Conservation (phyloP, 2,113 vertebrate genomes). For the Cranoglanis bouderius region DNA sequence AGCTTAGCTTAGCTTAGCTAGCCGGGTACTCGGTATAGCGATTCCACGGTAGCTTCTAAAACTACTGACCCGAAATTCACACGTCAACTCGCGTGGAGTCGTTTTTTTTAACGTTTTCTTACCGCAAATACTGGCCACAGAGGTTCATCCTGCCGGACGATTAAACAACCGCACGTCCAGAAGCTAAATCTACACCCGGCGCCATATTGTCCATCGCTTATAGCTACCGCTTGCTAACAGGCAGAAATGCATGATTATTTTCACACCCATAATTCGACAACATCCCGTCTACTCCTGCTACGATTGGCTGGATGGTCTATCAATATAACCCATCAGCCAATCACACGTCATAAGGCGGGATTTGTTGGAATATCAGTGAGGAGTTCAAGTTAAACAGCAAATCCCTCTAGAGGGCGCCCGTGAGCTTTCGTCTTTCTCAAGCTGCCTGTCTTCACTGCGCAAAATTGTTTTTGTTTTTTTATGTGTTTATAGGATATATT, state of each 20-base stretch:
- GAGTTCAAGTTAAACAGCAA: not conserved
- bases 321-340: not conserved
- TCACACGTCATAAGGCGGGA: not conserved
- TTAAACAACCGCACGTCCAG: conserved; percentile 64
- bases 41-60: not conserved
- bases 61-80: not conserved
- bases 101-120: conserved; percentile 12
- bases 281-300: not conserved
- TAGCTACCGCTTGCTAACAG: conserved; percentile 50
- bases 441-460: not conserved
- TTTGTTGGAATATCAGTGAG: not conserved
- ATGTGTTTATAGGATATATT: not conserved
- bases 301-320: not conserved
- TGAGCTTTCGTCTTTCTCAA: conserved; percentile 16
- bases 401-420: conserved; percentile 30
- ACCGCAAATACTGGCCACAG: conserved; percentile 75
- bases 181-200: conserved; percentile 67
- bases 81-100: not conserved
- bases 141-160: conserved; percentile 75
- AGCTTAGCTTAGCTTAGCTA: not conserved
- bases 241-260: conserved; percentile 37
- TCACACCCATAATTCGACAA: conserved; percentile 32
- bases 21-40: not conserved
- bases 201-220: conserved; percentile 73
- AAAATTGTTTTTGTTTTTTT: not conserved